These are phyloP conservation scores for Cottoperca gobio DNA, from an alignment of 2,797 vertebrate genomes.

Conservation along the genomic window DNA sequence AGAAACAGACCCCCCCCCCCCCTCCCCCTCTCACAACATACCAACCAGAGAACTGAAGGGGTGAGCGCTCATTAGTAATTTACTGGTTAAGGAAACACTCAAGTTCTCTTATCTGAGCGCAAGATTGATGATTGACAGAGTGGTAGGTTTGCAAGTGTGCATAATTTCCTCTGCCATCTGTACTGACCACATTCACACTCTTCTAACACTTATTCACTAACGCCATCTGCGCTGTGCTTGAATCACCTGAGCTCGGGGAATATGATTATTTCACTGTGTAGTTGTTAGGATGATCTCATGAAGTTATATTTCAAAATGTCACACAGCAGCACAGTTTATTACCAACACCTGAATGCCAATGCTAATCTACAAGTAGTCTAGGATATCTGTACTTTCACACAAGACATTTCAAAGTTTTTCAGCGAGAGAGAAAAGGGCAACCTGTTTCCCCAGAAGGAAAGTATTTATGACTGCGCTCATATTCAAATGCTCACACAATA, in stretches of 20 bases:
- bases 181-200: conserved; percentile 61
- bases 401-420: background rate
- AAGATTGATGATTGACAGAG: conserved; percentile 63
- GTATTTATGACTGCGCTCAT: background rate
- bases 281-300: conserved; percentile 2
- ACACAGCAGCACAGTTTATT: background rate
- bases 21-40: conserved; percentile 23
- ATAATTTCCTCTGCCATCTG: conserved; percentile 56
- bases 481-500: conserved; percentile 17
- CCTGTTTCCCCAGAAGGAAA: background rate
- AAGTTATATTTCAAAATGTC: conserved; percentile 20
- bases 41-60: conserved; percentile 9
- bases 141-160: conserved; percentile 23
- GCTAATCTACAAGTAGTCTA: background rate
- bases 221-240: conserved; percentile 60
- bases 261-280: conserved; percentile 7
- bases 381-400: background rate
- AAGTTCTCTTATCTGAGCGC: conserved; percentile 3
- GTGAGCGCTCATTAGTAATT: conserved; percentile 13
- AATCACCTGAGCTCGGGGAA: conserved; percentile 60
- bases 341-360: background rate
- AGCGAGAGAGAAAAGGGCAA: background rate
- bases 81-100: conserved; percentile 32
- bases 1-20: conserved; percentile 35
- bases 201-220: conserved; percentile 14